Evolutionary conservation across 2,888 invertebrate genomes (phyloP).

Genomic region (Drosophila neutralis): DNA sequence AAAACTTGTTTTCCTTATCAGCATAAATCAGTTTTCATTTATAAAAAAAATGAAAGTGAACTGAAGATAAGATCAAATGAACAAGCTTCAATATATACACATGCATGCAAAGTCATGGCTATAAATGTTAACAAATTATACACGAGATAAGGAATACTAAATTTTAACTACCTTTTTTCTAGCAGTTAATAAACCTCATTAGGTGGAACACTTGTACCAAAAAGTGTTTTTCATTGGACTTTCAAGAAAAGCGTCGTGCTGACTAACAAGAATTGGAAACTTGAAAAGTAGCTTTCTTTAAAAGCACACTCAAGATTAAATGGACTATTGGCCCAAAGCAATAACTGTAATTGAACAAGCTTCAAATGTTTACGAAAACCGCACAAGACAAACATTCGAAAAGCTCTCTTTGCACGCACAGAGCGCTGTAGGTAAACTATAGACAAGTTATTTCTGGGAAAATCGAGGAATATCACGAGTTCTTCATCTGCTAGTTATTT

Average conservation of each 20-base stretch:
- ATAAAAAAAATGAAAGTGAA: background rate
- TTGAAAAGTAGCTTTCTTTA: background rate
- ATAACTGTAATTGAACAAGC: background rate
- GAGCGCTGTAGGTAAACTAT: background rate
- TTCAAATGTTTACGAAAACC: background rate
- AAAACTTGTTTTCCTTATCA: background rate
- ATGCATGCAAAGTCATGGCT: no score
- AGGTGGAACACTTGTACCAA: background rate
- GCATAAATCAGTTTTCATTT: background rate
- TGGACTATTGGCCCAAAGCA: background rate
- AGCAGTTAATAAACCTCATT: background rate
- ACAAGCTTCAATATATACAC: background rate
- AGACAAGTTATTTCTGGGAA: background rate
- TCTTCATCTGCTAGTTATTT: background rate
- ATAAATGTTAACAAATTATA: background rate
- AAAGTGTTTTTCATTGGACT: background rate
- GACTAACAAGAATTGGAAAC: background rate
- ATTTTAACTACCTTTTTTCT: background rate
- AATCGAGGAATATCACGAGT: background rate
- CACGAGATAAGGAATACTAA: background rate
- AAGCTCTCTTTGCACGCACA: background rate
- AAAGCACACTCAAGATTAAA: background rate
- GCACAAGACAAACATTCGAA: background rate
- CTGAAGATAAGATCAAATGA: background rate
- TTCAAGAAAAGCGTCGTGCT: background rate